Evolutionary conservation across 2,888 invertebrate genomes (phyloP), one percentile per base, ranked within the genome.

Genomic region (Quadroppia sp.): DNA sequence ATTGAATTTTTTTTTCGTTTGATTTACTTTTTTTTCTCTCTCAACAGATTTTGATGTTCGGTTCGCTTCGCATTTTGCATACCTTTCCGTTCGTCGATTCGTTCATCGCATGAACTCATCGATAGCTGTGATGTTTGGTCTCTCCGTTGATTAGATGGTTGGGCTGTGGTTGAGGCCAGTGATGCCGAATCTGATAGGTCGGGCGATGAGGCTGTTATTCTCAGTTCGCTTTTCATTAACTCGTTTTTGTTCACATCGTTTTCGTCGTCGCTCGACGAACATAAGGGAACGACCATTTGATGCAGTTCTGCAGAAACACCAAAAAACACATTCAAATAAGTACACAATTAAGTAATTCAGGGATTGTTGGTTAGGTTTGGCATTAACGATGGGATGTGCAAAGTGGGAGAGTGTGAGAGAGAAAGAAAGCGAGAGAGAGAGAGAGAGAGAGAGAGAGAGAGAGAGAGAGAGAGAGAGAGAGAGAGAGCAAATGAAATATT

Each of bases 251-350:
- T 61, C 61, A 9, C 61, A 61, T 61, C 61, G 25, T 61, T 61
- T 28, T 28, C 30, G 15, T 61, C 61, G 7, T 61, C 61, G 30
- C 61, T 61, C 17, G 61, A 61, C 17, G 61, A 61, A 28, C 30
- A 61, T 61, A 61, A 61, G 61, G 61, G 61, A 61, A 28, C 32
- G 30, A 61, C 61, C 11, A 61, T 32, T 30, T 61, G 61, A 61
- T 61, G 61, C 17, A 61, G 13, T 15, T 61, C 61, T 61, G 61
- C 28, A 32, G 7, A 1, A 17, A 56, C 9, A 23, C 4, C 23
- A 9, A 56, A 56, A 56, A 7, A 61, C 9, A 30, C 4, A 61
- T 61, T 13, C n/a, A 32, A 9, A 61, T 15, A 28, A 4, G 7
- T 17, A 30, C 3, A 28, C 17, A 28, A 28, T 25, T 56, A 23